Conservation (phyloP, 2,113 vertebrate genomes). For the Pica pica region DNA sequence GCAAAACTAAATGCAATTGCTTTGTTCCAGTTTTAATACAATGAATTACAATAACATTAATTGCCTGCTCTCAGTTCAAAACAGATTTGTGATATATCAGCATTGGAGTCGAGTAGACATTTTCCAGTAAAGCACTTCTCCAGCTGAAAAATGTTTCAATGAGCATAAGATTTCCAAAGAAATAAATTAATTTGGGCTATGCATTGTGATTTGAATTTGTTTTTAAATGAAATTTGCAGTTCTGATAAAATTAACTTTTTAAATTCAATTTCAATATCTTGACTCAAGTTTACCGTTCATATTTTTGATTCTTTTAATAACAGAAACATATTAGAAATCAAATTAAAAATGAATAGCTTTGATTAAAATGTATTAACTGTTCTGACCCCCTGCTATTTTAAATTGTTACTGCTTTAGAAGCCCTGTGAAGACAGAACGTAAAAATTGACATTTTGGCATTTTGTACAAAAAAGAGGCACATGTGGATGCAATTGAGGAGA, state of each 20-base stretch:
- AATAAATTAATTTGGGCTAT: neutral
- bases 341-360: neutral
- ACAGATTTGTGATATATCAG: neutral
- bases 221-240: neutral
- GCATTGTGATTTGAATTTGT: neutral
- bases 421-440: neutral
- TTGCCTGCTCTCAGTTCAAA: neutral
- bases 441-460: neutral
- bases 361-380: neutral
- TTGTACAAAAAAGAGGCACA: neutral
- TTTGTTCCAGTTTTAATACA: constrained; percentile 12
- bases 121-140: neutral
- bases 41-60: neutral
- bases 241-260: neutral
- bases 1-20: neutral
- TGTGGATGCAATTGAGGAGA: neutral
- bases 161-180: neutral
- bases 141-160: neutral
- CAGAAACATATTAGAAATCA: neutral
- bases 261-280: neutral
- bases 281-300: neutral
- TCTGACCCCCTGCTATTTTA: neutral
- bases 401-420: neutral
- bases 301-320: neutral
- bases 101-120: neutral